These are phyloP conservation scores for Podargus strigoides DNA, from an alignment of 2,797 vertebrate genomes.

Conservation along the genomic window DNA sequence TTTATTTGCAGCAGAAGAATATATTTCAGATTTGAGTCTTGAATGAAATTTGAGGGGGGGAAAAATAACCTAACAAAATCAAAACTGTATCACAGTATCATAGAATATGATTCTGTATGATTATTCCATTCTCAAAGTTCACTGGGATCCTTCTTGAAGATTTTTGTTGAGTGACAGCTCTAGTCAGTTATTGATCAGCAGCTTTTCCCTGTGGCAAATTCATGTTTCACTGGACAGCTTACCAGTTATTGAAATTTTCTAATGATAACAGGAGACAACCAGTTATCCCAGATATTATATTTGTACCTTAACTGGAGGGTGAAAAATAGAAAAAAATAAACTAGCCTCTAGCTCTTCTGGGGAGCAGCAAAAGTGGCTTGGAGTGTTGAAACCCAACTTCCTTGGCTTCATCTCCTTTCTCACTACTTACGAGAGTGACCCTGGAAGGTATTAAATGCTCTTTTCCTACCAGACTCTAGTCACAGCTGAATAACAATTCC, in stretches of 20 bases:
- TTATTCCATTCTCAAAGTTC: background rate
- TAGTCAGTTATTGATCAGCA: background rate
- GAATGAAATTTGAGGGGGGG: background rate
- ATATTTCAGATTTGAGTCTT: background rate
- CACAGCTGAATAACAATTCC: background rate
- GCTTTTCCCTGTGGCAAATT: background rate
- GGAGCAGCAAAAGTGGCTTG: background rate
- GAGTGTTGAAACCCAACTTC: background rate
- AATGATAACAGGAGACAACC: background rate
- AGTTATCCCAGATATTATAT: background rate
- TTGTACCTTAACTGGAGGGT: background rate
- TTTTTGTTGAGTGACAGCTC: background rate
- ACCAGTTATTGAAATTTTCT: background rate
- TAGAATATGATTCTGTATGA: too few relatives aligned
- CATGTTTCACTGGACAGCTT: background rate
- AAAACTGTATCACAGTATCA: too few relatives aligned
- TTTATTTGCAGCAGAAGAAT: background rate
- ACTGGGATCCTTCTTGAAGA: background rate
- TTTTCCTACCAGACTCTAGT: background rate
- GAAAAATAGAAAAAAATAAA: background rate
- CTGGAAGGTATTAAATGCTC: background rate
- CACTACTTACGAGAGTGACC: background rate
- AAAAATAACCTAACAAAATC: background rate
- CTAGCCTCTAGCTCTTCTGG: background rate
- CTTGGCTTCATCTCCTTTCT: background rate